Evolutionary conservation across 2,888 invertebrate genomes (phyloP).

Genomic region (Drosophila neotestacea): DNA sequence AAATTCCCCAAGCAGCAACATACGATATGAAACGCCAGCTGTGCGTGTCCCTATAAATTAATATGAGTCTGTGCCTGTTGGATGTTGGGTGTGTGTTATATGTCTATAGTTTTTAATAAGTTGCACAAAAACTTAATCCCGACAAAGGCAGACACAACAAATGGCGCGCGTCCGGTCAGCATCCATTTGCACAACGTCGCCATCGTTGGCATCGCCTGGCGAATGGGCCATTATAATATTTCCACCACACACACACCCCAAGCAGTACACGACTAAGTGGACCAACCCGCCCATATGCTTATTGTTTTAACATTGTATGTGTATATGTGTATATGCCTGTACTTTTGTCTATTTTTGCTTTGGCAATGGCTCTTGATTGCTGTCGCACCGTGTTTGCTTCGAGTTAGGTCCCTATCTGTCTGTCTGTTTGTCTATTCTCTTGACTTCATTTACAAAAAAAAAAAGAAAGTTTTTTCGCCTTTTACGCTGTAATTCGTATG

Average conservation of each 20-base stretch:
- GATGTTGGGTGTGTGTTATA: constrained; percentile 23
- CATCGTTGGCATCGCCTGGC: constrained; percentile 25
- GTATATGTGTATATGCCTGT: constrained; percentile 30
- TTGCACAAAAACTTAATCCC: constrained; percentile 77
- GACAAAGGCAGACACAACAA: constrained; percentile 52
- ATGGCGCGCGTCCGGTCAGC: constrained; percentile 53
- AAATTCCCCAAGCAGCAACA: constrained; percentile 58
- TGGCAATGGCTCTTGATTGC: constrained; percentile 69
- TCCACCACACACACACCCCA: constrained; percentile 22
- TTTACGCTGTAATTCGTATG: constrained; percentile 80
- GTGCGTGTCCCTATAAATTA: constrained; percentile 70
- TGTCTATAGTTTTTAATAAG: constrained; percentile 74
- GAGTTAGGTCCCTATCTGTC: constrained; percentile 34
- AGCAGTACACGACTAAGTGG: background rate
- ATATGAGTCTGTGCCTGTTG: constrained; percentile 32
- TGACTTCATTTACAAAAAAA: constrained; percentile 67
- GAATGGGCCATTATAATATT: constrained; percentile 64
- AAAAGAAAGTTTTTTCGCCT: constrained; percentile 61
- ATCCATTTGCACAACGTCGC: constrained; percentile 47
- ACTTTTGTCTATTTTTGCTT: constrained; percentile 62
- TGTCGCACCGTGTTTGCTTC: constrained; percentile 67
- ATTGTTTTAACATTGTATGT: constrained; percentile 67
- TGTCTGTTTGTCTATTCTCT: constrained; percentile 25
- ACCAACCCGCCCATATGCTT: constrained; percentile 53
- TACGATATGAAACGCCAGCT: constrained; percentile 42